Evolutionary conservation across 2,113 vertebrate genomes (phyloP).

Genomic region (Podarcis raffonei): DNA sequence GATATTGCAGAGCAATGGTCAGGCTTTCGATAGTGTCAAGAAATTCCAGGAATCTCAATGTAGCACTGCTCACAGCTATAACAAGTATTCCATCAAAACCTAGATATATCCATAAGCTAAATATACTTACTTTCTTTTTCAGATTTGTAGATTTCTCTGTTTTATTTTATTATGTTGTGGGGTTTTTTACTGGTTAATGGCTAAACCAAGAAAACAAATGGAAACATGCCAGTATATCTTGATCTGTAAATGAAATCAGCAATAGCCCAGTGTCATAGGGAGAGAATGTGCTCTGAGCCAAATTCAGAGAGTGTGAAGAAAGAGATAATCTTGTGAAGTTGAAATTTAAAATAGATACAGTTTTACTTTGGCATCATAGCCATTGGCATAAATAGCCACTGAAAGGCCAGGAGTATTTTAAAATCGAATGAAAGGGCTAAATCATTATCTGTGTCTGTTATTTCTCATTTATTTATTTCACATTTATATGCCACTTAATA

Average conservation of each 20-base stretch:
- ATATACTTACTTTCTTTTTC: background rate
- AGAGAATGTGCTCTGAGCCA: background rate
- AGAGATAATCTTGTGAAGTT: background rate
- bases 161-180: background rate
- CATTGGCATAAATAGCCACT: background rate
- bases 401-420: background rate
- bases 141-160: background rate
- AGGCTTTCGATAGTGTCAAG: background rate
- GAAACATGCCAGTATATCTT: background rate
- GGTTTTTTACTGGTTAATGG: background rate
- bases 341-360: background rate
- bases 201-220: background rate
- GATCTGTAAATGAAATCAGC: background rate
- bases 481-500: too few species aligned
- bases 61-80: background rate
- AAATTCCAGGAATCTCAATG: slow-evolving; percentile 2
- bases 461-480: background rate
- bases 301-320: background rate
- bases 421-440: background rate
- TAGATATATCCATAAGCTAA: background rate
- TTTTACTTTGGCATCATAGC: background rate
- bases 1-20: background rate
- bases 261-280: background rate
- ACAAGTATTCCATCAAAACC: background rate
- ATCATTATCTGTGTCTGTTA: background rate